Base-by-base conservation (phyloP, 2,797 vertebrate species). In the Myiotriccus ornatus region DNA sequence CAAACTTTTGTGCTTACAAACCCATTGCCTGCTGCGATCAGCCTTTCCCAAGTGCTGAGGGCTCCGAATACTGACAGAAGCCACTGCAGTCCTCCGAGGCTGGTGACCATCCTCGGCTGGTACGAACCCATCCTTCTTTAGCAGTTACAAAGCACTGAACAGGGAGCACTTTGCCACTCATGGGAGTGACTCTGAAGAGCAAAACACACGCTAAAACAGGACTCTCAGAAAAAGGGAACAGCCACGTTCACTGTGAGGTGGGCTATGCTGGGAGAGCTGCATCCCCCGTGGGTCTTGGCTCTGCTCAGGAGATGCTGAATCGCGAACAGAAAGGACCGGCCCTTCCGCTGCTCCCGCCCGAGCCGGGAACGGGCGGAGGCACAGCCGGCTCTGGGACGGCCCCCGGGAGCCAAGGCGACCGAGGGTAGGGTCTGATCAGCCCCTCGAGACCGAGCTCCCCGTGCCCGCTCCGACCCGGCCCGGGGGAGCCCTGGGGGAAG, bases 81-180 rank as follows among this genome's bases (percentile, higher is more conserved):
- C 16, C 83, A 46, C 16, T 3, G 20, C 14, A 28, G 9, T 4
- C 14, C 56, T 39, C 34, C 1, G 3, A 25, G 32, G 30, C 43
- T 37, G 28, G 25, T 3, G 63, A 55, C 12, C 30, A n/a, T 17
- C 39, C 55, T 6, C 1, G 44, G 47, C 68, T 30, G 68, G 76
- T 34, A 3, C 2, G 2, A n/a, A 11, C 37, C n/a, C 85, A 22
- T 7, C n/a, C 0, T 69, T 39, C 25, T 3, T 12, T 0, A 79
- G 35, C n/a, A 12, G 27, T 1, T 14, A 43, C 13, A 35, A 57
- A 64, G 65, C 35, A 3, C 56, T 4, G 12, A 30, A 9, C 8
- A 3, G 18, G 32, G 41, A 78, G 24, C 60, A 5, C 64, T 15
- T 4, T 22, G 39, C 43, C 8, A 18, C 35, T 8, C 56, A 7